Evolutionary conservation across 2,888 invertebrate species (phyloP).

Genomic region (Nemapogon koenigi): DNA sequence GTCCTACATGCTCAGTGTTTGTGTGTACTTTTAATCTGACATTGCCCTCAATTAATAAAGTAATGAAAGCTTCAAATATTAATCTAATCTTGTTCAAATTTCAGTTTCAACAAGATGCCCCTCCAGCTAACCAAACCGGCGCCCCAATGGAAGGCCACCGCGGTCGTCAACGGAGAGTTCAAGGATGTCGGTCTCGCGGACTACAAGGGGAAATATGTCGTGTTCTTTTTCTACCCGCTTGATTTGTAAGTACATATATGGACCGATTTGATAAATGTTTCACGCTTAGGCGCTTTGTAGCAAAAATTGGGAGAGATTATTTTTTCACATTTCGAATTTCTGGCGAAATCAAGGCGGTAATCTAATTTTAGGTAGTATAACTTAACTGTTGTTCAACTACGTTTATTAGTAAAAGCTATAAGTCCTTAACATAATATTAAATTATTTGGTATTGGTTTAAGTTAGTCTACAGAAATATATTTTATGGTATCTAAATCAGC

Average conservation of each 20-base stretch:
- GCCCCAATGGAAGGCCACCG: constrained; percentile 79
- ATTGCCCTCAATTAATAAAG: no score
- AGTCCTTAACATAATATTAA: no score
- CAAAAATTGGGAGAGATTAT: neutral
- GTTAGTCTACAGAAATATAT: no score
- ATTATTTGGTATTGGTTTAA: no score
- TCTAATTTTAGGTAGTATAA: neutral
- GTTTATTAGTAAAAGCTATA: no score
- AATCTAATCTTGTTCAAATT: constrained; percentile 18
- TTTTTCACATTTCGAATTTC: neutral
- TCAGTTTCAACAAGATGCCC: constrained; percentile 63
- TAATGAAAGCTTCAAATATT: no score
- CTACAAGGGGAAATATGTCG: constrained; percentile 87
- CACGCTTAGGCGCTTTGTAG: neutral
- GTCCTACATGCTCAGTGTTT: no score
- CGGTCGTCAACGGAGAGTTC: constrained; percentile 84
- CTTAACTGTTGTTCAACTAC: neutral
- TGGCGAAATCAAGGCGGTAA: neutral
- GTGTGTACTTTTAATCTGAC: no score
- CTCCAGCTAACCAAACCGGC: constrained; percentile 74
- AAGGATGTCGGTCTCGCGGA: constrained; percentile 79
- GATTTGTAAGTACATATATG: constrained; percentile 85
- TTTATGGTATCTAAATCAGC: no score
- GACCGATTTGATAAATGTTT: neutral
- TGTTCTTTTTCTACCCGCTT: constrained; percentile 90